Percentiles rank a stretch among this genome's conserved stretches.
Conservation (phyloP, 2,797 vertebrate species). For the Podarcis lilfordi region DNA sequence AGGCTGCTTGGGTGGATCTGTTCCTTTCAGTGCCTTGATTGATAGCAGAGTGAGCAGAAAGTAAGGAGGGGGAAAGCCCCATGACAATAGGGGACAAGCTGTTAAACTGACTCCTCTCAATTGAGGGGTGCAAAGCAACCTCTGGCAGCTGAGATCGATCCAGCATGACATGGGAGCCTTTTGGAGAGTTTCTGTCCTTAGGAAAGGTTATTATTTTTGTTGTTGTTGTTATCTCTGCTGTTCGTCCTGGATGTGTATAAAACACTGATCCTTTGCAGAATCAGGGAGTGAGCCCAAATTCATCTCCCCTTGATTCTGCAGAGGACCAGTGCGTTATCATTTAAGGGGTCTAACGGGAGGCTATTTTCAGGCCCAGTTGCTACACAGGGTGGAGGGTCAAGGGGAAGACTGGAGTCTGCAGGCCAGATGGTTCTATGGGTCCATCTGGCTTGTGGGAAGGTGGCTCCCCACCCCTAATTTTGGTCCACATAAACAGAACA, state of each 20-base stretch:
- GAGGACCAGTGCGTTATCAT: background rate
- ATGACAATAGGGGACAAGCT: conserved; percentile 7
- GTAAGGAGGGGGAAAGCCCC: background rate
- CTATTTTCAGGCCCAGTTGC: background rate
- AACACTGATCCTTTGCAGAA: background rate
- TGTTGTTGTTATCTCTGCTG: background rate
- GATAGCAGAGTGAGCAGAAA: background rate
- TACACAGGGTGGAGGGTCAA: too few species aligned
- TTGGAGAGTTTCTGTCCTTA: background rate
- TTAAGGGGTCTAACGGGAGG: background rate
- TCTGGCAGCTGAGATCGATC: background rate
- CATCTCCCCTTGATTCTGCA: background rate
- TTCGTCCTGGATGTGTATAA: background rate
- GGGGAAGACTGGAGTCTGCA: too few species aligned
- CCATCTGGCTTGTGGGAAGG: background rate
- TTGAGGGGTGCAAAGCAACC: background rate
- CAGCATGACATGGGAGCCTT: background rate
- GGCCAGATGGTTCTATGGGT: too few species aligned
- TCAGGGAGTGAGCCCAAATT: background rate
- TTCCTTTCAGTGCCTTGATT: background rate
- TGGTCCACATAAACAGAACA: background rate
- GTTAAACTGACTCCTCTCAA: conserved; percentile 1
- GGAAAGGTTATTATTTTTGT: background rate
- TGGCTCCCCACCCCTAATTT: background rate
- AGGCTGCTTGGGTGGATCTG: background rate